Evolutionary conservation across 2,888 invertebrate genomes (phyloP), one percentile per base, ranked within the genome.

Genomic region (Prosopocoilus inquinatus): DNA sequence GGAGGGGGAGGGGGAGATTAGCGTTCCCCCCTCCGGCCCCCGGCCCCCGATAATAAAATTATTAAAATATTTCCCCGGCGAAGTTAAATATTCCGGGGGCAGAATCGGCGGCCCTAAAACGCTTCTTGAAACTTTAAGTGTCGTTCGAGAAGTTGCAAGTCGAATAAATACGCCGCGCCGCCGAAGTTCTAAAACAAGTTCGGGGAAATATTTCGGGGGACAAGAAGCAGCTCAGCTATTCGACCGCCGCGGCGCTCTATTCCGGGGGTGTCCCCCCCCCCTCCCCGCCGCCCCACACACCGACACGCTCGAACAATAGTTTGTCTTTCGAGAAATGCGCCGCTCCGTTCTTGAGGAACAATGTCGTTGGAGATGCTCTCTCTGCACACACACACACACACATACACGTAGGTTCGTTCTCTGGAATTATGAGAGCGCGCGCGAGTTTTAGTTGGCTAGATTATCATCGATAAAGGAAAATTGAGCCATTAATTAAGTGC

Each of bases 161-260:
- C 57, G 59, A 62, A 58, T 62, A 62, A 60, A 62, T 62, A 62
- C 50, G 50, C 59, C 34, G 50, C 46, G 35, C 50, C 47, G n/a
- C n/a, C n/a, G n/a, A 52, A 62, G 55, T 62, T 62, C 50, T 53
- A 55, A 57, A 62, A 59, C 54, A 60, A 62, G 56, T 62, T 59
- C 54, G 47, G 39, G 9, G 55, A 60, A 57, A 60, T 55, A 57
- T 57, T 57, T 55, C 44, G 54, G 59, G 49, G 52, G n/a, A n/a
- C n/a, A n/a, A 56, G 47, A 52, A 52, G 52, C 36, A 47, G 47
- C 36, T 52, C 52, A 35, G 32, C 43, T 51, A 33, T 51, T 45
- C 43, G 51, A 45, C 13, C 44, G 47, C 48, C n/a, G n/a, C n/a
- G 32, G 39, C 34, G 34, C 39, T 45, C 52, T 47, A 47, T 52